Conservation (phyloP, 1,140 invertebrate genomes). For the Bombus sibiricus region DNA sequence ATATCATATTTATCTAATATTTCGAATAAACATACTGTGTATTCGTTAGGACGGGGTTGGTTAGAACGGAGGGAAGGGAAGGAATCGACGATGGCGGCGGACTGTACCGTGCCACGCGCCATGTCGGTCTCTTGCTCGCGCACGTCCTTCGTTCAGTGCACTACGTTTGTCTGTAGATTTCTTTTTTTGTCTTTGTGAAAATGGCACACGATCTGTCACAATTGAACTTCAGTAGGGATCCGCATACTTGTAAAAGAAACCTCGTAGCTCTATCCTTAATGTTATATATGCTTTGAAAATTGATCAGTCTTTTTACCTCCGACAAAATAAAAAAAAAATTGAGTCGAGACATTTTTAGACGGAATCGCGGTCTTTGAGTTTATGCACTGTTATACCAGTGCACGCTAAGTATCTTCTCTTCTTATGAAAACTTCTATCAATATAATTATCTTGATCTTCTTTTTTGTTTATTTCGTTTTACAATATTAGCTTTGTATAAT, state of each 20-base stretch:
- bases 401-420: not conserved
- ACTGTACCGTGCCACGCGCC: slow-evolving; percentile 77
- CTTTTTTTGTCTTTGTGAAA: slow-evolving; percentile 46
- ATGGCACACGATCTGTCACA: slow-evolving; percentile 39
- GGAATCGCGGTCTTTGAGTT: not conserved
- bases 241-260: not conserved
- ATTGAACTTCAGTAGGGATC: not conserved
- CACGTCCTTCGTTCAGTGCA: slow-evolving; percentile 73
- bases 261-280: not conserved
- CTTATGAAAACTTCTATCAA: not conserved
- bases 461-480: not conserved
- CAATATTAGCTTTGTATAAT: not conserved
- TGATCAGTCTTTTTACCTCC: slow-evolving; percentile 12
- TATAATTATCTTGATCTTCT: no score
- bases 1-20: slow-evolving; percentile 10
- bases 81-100: slow-evolving; percentile 74
- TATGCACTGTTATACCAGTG: not conserved
- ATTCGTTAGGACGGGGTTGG: slow-evolving; percentile 35
- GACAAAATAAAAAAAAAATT: slow-evolving; percentile 1
- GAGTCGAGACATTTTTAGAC: slow-evolving; percentile 13
- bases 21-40: slow-evolving; percentile 19
- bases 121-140: slow-evolving; percentile 71
- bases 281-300: slow-evolving; percentile 12
- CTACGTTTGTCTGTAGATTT: slow-evolving; percentile 45
- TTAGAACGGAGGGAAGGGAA: slow-evolving; percentile 57